Base-by-base conservation (phyloP, 2,888 invertebrate species). In the Nysson spinosus region DNA sequence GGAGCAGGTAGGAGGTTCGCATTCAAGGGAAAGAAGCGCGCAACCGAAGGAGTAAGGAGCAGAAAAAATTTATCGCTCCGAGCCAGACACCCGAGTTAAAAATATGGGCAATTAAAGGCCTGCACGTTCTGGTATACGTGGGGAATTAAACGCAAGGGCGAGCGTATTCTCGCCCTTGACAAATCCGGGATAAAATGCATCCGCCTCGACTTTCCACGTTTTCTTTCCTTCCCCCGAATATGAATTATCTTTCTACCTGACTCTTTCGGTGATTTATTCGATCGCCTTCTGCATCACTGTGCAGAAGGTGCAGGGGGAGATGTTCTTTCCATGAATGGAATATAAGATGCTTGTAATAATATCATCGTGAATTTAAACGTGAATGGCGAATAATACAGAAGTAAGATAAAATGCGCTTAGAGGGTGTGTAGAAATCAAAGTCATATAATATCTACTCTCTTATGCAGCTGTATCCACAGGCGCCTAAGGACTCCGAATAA, bases 71-170 rank as follows among this genome's bases (percentile, higher is more conserved):
- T 77, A 79, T 79, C 67, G 73, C 47, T 51, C 40, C 42, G 61
- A 63, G 60, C 61, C 58, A 54, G 65, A 30, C 42, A 17, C 39
- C 34, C 50, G 34, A 52, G 55, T 76, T 69, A 79, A 79, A 77
- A 79, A 79, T 75, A 74, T 66, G 58, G 55, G 64, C 77, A 79
- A 75, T 77, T 79, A 79, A 77, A 70, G 67, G 47, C 40, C 50
- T 34, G 44, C 51, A 44, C 58, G 42, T 51, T 44, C 24, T 26
- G 42, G 16, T 24, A 20, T 24, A 22, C 16, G 24, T 14, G n/a
- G n/a, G 19, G 52, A 49, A 52, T 58, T 37, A 42, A 56, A 66
- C 47, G 43, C 54, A 28, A 62, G 56, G 54, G 35, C 34, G 55
- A 39, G 40, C 39, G 61, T 64, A 69, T 69, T 52, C 24, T 24